Evolutionary conservation across 2,113 vertebrate species (phyloP).

Genomic region (Datnioides undecimradiatus): DNA sequence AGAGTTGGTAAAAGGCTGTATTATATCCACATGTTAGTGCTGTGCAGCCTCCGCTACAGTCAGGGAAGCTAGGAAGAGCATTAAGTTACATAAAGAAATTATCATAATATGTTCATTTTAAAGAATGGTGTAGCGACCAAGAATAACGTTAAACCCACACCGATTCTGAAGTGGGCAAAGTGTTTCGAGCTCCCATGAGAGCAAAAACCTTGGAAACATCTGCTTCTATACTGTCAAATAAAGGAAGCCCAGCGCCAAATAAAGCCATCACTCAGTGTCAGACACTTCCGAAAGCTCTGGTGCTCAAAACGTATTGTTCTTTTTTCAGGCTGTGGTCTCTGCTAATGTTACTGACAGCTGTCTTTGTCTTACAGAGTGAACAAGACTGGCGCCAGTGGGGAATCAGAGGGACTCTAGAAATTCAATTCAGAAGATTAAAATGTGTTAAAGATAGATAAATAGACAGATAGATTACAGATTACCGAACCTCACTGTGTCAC

Average conservation of each 20-base stretch:
- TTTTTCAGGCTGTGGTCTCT: constrained; percentile 32
- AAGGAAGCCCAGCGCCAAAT: constrained; percentile 28
- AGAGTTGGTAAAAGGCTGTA: constrained; percentile 14
- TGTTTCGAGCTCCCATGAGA: constrained; percentile 1
- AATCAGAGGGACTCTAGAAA: constrained; percentile 12
- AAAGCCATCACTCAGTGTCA: constrained; percentile 52
- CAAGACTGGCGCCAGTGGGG: constrained; percentile 17
- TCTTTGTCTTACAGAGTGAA: constrained; percentile 51
- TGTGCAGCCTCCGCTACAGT: background rate
- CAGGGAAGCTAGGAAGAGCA: background rate
- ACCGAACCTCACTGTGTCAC: too few species aligned
- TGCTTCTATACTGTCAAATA: constrained; percentile 20
- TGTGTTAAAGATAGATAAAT: too few species aligned
- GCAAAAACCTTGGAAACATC: background rate
- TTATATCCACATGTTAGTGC: constrained; percentile 34
- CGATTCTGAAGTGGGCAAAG: background rate
- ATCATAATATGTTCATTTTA: constrained; percentile 1
- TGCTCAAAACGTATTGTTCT: constrained; percentile 43
- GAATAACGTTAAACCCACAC: constrained; percentile 3
- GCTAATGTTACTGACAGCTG: constrained; percentile 64
- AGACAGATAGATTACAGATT: too few species aligned
- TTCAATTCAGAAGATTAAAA: too few species aligned
- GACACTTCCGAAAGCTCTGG: constrained; percentile 30
- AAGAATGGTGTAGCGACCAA: constrained; percentile 10
- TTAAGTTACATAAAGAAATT: constrained; percentile 15